phyloP scores from a whole-genome alignment of 2,888 invertebrate genomes.

The Oscheius sp. region DNA sequence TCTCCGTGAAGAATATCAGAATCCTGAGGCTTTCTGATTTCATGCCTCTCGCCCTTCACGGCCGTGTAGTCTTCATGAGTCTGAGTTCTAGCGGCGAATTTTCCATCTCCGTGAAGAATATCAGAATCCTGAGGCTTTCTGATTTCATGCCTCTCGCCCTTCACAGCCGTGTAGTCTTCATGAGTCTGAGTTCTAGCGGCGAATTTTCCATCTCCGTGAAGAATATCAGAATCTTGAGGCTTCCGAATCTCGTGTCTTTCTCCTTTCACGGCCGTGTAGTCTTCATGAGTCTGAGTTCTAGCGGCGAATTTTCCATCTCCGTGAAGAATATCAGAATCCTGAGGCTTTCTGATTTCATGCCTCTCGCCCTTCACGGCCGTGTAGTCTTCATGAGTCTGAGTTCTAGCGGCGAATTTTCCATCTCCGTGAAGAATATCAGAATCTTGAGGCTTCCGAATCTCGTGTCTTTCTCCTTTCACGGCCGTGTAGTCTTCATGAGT shows the following conservation, averaged over 20 bases:
- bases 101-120: slow-evolving; percentile 10
- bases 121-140: neutral
- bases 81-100: neutral
- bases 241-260: neutral
- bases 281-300: slow-evolving; percentile 8
- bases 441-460: slow-evolving; percentile 8
- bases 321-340: slow-evolving; percentile 2
- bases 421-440: slow-evolving; percentile 9
- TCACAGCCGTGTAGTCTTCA: slow-evolving; percentile 1
- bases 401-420: neutral
- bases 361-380: neutral
- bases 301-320: slow-evolving; percentile 5
- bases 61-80: slow-evolving; percentile 5
- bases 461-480: neutral
- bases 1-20: slow-evolving; percentile 2
- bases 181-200: slow-evolving; percentile 1
- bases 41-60: neutral
- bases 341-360: neutral
- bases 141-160: neutral
- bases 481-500: slow-evolving; percentile 1
- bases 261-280: neutral
- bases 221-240: slow-evolving; percentile 1
- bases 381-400: slow-evolving; percentile 13
- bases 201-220: slow-evolving; percentile 13
- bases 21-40: slow-evolving; percentile 5